A percentile compares a stretch with the other conserved stretches of the same genome.
These are phyloP conservation scores for Geophilus truncorum DNA, from an alignment of 2,888 invertebrate species.

Conservation along the genomic window DNA sequence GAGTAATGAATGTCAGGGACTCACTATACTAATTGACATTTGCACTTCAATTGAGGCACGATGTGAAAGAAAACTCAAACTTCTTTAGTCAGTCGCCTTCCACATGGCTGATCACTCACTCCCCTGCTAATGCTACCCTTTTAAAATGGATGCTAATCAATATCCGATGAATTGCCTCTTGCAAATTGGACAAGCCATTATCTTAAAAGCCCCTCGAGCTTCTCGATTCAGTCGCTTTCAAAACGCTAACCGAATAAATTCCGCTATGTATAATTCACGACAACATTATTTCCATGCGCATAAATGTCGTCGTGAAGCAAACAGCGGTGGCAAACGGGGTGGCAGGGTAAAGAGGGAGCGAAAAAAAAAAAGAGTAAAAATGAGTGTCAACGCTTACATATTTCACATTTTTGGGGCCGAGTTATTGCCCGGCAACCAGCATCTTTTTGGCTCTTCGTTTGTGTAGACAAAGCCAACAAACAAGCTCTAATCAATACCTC, in stretches of 20 bases:
- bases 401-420: background rate
- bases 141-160: slow-evolving; percentile 5
- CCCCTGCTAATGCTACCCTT: background rate
- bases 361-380: background rate
- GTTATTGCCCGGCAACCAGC: background rate
- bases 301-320: background rate
- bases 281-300: background rate
- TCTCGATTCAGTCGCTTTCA: background rate
- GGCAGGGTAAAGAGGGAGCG: background rate
- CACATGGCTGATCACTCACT: background rate
- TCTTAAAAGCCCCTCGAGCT: background rate
- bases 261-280: background rate
- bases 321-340: too few relatives aligned
- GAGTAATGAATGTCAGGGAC: slow-evolving; percentile 8
- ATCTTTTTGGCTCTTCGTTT: background rate
- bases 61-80: slow-evolving; percentile 10
- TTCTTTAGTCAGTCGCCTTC: background rate
- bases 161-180: background rate
- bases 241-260: background rate
- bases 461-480: background rate
- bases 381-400: background rate
- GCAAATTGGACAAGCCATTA: slow-evolving; percentile 11
- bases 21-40: background rate
- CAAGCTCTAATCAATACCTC: background rate
- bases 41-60: slow-evolving; percentile 10